Conservation (phyloP, 2,797 vertebrate genomes). For the Nyctibius grandis region DNA sequence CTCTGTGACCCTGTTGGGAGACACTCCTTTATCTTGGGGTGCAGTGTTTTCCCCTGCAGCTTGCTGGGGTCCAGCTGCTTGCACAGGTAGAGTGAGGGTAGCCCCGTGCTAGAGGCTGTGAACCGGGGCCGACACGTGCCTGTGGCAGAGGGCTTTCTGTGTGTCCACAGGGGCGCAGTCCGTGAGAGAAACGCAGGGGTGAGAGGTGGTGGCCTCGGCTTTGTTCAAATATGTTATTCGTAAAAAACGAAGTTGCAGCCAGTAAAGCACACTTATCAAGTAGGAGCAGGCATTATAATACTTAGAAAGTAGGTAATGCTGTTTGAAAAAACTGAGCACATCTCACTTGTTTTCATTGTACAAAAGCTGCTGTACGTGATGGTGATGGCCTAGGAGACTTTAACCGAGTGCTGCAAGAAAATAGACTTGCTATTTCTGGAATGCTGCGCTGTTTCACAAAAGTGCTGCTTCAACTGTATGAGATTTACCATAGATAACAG, state of each 20-base stretch:
- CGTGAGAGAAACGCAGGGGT: background rate
- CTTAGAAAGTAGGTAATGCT: background rate
- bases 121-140: fast-evolving
- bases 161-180: background rate
- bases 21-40: background rate
- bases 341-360: background rate
- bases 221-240: background rate
- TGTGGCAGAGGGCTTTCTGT: background rate
- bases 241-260: background rate
- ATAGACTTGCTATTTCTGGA: slow-evolving; percentile 52
- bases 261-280: background rate
- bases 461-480: slow-evolving; percentile 9
- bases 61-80: background rate
- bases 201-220: background rate
- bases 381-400: background rate
- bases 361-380: background rate
- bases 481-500: slow-evolving; percentile 47
- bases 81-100: background rate
- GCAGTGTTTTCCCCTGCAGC: background rate
- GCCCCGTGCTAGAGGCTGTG: background rate
- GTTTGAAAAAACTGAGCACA: background rate
- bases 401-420: slow-evolving; percentile 24
- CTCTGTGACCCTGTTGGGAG: background rate
- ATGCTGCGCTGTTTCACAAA: slow-evolving; percentile 19
- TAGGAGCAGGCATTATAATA: background rate